Evolutionary conservation across 1,140 invertebrate genomes (phyloP).

Genomic region (Rhopalosiphum maidis): DNA sequence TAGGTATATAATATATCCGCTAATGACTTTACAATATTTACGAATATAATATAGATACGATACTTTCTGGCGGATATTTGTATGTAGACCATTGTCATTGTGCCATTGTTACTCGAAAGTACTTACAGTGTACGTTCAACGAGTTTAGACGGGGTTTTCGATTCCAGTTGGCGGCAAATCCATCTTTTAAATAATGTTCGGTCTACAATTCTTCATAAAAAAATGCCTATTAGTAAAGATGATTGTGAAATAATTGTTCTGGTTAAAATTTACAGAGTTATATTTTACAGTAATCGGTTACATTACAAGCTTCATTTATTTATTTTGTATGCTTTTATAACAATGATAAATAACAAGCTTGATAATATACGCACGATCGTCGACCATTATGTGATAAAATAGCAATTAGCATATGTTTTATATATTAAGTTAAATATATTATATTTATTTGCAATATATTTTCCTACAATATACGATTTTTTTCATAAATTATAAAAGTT

Average conservation of each 20-base stretch:
- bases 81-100: background rate
- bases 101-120: background rate
- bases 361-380: background rate
- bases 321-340: background rate
- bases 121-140: background rate
- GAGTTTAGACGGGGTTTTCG: background rate
- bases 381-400: background rate
- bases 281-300: background rate
- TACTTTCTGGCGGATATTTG: background rate
- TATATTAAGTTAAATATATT: background rate
- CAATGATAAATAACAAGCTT: background rate
- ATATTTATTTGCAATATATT: background rate
- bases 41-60: background rate
- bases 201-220: background rate
- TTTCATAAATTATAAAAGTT: background rate
- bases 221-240: background rate
- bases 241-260: background rate
- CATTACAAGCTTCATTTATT: background rate
- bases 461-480: background rate
- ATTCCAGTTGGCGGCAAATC: background rate
- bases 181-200: background rate
- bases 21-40: background rate
- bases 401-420: background rate
- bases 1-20: background rate
- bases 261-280: background rate